Conservation (phyloP, 2,113 vertebrate species). For the Xiphias gladius region DNA sequence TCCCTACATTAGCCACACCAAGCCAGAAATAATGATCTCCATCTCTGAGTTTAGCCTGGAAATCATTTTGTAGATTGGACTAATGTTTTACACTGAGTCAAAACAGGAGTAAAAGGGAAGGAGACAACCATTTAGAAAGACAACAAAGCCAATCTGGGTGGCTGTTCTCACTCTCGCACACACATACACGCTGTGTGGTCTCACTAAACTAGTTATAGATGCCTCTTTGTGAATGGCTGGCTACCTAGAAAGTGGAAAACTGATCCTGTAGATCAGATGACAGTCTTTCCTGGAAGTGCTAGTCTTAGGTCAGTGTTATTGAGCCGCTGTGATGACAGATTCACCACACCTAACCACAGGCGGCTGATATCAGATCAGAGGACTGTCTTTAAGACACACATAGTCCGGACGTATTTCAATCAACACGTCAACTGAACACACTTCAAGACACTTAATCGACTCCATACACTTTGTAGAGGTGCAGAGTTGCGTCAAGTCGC, state of each 20-base stretch:
- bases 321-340: constrained; percentile 78
- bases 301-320: constrained; percentile 78
- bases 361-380: constrained; percentile 74
- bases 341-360: constrained; percentile 76
- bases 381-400: constrained; percentile 62
- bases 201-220: constrained; percentile 78
- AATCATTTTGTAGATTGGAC: constrained; percentile 66
- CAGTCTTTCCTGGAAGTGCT: constrained; percentile 76
- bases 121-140: constrained; percentile 63
- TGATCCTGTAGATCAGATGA: constrained; percentile 73
- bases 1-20: constrained; percentile 45
- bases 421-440: constrained; percentile 60
- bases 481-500: constrained; percentile 24
- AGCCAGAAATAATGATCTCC: constrained; percentile 61
- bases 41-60: constrained; percentile 64
- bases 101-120: constrained; percentile 33
- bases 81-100: constrained; percentile 61
- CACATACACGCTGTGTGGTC: constrained; percentile 67
- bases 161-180: constrained; percentile 43
- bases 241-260: constrained; percentile 78
- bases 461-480: constrained; percentile 35
- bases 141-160: constrained; percentile 64
- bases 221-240: constrained; percentile 65
- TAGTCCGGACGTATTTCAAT: constrained; percentile 71
- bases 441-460: constrained; percentile 58